A percentile compares a stretch with the other conserved stretches of the same genome.
Conservation (phyloP, 2,888 invertebrate species). For the Parthenolecanium corni region DNA sequence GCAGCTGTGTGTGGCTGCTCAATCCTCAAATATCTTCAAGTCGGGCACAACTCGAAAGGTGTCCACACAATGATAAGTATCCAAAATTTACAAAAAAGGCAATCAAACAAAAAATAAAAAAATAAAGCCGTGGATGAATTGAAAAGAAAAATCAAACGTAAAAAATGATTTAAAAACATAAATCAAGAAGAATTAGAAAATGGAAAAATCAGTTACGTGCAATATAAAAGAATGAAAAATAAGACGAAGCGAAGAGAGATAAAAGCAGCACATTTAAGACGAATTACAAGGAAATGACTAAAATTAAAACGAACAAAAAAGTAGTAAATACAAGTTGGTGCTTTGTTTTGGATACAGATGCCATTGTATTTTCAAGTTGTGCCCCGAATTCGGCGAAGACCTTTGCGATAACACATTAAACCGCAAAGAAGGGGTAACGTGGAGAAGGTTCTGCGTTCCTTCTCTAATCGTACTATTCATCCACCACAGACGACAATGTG, state of each 20-base stretch:
- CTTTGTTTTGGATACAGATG: no score
- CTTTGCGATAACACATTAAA: constrained; percentile 6
- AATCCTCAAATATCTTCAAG: constrained; percentile 25
- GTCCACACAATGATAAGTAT: not conserved
- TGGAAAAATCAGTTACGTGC: not conserved
- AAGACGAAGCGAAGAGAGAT: not conserved
- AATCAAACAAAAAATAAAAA: not conserved
- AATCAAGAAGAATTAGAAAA: not conserved
- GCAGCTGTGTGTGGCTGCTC: constrained; percentile 22
- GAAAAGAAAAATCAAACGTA: not conserved
- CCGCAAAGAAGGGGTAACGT: constrained; percentile 13
- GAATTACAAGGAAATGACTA: not conserved
- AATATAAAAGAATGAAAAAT: not conserved
- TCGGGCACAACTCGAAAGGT: constrained; percentile 18
- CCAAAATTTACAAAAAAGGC: not conserved
- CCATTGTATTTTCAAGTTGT: constrained; percentile 8
- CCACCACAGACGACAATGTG: constrained; percentile 25
- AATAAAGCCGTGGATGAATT: not conserved
- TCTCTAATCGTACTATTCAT: constrained; percentile 19
- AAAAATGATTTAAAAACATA: not conserved
- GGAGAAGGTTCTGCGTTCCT: constrained; percentile 23
- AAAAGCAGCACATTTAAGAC: not conserved
- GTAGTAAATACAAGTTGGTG: no score
- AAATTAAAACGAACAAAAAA: no score
- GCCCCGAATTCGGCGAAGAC: constrained; percentile 15